phyloP scores from a whole-genome alignment of 1,140 invertebrate species.

The Condylostylus longicornis region DNA sequence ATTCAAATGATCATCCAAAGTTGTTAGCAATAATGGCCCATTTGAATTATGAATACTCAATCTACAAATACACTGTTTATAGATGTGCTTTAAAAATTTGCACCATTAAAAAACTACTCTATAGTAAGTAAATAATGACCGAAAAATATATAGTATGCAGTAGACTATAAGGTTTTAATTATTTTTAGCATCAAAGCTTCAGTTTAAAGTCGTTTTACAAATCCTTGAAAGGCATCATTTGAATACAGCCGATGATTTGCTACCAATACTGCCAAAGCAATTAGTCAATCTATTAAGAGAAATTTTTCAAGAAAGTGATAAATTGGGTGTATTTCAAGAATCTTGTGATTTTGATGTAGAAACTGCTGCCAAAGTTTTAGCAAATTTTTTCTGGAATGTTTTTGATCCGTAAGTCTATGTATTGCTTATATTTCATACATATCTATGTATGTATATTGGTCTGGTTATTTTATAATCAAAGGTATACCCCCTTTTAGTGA shows the following conservation, averaged over 20 bases:
- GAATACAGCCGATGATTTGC: conserved; percentile 11
- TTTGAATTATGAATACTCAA: conserved; percentile 17
- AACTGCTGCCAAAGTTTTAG: conserved; percentile 13
- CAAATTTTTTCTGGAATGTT: conserved; percentile 29
- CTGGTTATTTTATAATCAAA: not conserved
- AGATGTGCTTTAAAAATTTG: conserved; percentile 26
- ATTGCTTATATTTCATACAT: not conserved
- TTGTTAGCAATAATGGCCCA: conserved; percentile 18
- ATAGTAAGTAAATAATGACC: conserved; percentile 17
- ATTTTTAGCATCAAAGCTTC: conserved; percentile 20
- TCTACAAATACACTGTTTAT: conserved; percentile 29
- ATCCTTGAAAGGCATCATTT: conserved; percentile 23
- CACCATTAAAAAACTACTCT: conserved; percentile 22
- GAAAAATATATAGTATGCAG: not conserved
- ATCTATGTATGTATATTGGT: not conserved
- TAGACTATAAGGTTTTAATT: not conserved
- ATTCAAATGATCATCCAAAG: conserved; percentile 5
- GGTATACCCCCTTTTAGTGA: too few relatives aligned
- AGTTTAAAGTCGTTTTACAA: conserved; percentile 22
- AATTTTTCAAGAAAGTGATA: conserved; percentile 26
- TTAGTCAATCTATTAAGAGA: conserved; percentile 26
- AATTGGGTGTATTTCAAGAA: conserved; percentile 23
- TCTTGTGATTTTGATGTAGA: conserved; percentile 16
- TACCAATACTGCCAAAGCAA: conserved; percentile 26
- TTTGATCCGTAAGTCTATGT: conserved; percentile 22